A percentile compares a stretch with the other conserved stretches of the same genome.
phyloP scores from a whole-genome alignment of 2,797 vertebrate genomes.

The Schizopygopsis malacanthus region DNA sequence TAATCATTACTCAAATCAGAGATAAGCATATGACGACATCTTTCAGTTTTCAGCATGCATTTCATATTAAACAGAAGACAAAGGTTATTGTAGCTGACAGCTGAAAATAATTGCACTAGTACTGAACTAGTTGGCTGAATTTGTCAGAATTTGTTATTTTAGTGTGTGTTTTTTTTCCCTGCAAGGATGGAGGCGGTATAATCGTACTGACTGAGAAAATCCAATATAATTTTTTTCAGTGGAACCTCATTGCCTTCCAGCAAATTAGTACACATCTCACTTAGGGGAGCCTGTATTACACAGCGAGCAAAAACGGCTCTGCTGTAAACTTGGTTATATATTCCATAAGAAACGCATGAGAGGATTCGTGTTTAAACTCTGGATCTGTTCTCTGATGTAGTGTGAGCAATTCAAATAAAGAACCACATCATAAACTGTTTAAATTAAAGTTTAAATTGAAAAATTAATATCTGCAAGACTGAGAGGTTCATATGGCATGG shows the following conservation, averaged over 20 bases:
- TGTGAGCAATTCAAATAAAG: slow-evolving; percentile 41
- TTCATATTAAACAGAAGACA: slow-evolving; percentile 22
- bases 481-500: slow-evolving; percentile 9
- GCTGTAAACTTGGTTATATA: slow-evolving; percentile 43
- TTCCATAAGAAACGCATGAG: slow-evolving; percentile 29
- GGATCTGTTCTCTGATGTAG: slow-evolving; percentile 20
- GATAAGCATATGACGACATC: neutral
- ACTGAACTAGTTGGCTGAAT: slow-evolving; percentile 41
- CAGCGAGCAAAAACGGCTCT: slow-evolving; percentile 14
- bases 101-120: slow-evolving; percentile 40
- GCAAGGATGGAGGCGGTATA: slow-evolving; percentile 34
- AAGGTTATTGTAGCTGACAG: slow-evolving; percentile 36
- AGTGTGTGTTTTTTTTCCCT: neutral
- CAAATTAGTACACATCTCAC: slow-evolving; percentile 44
- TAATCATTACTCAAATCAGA: slow-evolving; percentile 25
- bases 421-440: slow-evolving; percentile 49
- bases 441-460: slow-evolving; percentile 12
- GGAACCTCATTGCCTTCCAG: slow-evolving; percentile 45
- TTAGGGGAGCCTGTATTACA: slow-evolving; percentile 27
- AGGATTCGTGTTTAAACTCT: slow-evolving; percentile 18
- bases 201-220: slow-evolving; percentile 47
- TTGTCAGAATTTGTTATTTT: slow-evolving; percentile 40
- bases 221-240: slow-evolving; percentile 54
- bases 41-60: neutral
- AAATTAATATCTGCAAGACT: neutral